Evolutionary conservation across 2,888 invertebrate species (phyloP).

Genomic region (Melolontha melolontha): DNA sequence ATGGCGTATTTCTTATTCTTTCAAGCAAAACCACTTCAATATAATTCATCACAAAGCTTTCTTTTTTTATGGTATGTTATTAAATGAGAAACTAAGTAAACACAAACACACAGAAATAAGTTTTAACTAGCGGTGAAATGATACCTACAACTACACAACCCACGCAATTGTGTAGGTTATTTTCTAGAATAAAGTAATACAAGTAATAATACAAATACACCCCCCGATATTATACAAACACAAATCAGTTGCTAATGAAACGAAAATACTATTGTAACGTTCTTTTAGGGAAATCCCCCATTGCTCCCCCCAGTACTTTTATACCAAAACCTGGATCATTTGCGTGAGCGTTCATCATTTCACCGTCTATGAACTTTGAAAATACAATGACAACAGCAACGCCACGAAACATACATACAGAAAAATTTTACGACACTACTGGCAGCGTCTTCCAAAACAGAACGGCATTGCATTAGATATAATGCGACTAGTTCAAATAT

Average conservation of each 20-base stretch:
- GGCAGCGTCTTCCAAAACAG: slow-evolving; percentile 45
- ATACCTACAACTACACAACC: neutral
- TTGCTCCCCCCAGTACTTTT: too few species aligned
- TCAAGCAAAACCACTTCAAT: slow-evolving; percentile 59
- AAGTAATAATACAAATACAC: too few species aligned
- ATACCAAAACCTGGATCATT: too few species aligned
- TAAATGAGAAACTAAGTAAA: slow-evolving; percentile 58
- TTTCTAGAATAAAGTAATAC: neutral
- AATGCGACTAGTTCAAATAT: slow-evolving; percentile 58
- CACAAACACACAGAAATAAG: slow-evolving; percentile 57
- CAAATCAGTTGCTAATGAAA: too few species aligned
- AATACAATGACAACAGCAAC: slow-evolving; percentile 55
- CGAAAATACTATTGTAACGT: too few species aligned
- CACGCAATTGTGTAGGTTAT: neutral
- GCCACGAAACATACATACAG: slow-evolving; percentile 54
- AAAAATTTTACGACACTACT: slow-evolving; percentile 42
- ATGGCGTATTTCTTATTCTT: slow-evolving; percentile 53
- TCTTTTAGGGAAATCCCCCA: too few species aligned
- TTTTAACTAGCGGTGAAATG: slow-evolving; percentile 41
- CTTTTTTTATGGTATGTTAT: slow-evolving; percentile 52
- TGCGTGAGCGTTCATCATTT: neutral
- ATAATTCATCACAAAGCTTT: slow-evolving; percentile 58
- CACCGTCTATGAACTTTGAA: slow-evolving; percentile 19
- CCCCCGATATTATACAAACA: too few species aligned
- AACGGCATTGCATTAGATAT: slow-evolving; percentile 54